These are phyloP conservation scores for Nephrotoma flavescens DNA, from an alignment of 2,888 invertebrate species.

Conservation along the genomic window DNA sequence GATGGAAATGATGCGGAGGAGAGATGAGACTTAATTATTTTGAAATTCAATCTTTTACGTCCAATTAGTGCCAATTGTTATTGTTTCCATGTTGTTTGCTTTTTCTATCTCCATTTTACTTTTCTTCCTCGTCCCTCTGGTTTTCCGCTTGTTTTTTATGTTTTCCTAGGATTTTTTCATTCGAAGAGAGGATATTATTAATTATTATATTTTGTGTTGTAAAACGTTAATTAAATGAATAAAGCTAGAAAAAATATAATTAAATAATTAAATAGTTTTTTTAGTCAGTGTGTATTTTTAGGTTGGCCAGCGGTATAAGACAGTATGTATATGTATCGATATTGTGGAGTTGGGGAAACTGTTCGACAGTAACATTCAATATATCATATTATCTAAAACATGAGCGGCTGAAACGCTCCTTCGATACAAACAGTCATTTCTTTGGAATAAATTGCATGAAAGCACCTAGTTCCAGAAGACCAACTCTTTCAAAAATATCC, in stretches of 20 bases:
- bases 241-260: neutral
- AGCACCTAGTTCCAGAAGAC: no score
- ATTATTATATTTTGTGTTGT: neutral
- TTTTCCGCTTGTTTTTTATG: neutral
- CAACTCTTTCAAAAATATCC: no score
- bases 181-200: neutral
- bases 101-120: neutral
- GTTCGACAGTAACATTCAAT: no score
- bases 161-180: neutral
- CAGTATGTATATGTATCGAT: neutral
- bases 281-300: neutral
- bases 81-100: neutral
- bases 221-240: neutral
- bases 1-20: neutral
- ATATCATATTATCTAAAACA: no score
- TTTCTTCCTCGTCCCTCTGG: neutral
- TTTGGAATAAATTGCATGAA: no score
- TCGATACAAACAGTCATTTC: no score
- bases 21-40: neutral
- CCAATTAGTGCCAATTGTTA: neutral
- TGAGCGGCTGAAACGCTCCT: no score
- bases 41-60: conserved; percentile 1
- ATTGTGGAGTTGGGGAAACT: neutral
- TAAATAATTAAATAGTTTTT: neutral
- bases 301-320: neutral